phyloP scores from a whole-genome alignment of 2,888 invertebrate genomes.

The Prosapia bicincta region DNA sequence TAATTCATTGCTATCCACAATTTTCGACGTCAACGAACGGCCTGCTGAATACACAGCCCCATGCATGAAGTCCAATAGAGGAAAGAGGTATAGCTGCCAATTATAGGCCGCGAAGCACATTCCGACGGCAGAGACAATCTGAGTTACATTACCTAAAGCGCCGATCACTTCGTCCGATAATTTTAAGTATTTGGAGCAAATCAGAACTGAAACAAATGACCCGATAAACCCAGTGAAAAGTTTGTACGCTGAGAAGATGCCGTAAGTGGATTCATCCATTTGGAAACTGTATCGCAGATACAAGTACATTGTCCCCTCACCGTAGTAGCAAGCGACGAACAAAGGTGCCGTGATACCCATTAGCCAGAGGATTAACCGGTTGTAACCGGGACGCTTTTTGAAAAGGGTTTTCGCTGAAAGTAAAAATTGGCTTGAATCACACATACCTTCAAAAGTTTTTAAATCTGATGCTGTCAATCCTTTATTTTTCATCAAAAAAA shows the following conservation, averaged over 20 bases:
- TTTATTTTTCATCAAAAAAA: slow-evolving; percentile 22
- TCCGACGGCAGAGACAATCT: slow-evolving; percentile 26
- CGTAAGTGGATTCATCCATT: slow-evolving; percentile 33
- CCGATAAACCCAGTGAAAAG: slow-evolving; percentile 31
- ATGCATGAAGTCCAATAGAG: slow-evolving; percentile 27
- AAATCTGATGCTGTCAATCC: slow-evolving; percentile 12
- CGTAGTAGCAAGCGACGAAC: slow-evolving; percentile 28
- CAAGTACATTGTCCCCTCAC: slow-evolving; percentile 34
- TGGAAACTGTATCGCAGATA: slow-evolving; percentile 32
- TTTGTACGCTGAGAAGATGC: slow-evolving; percentile 31
- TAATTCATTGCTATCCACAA: slow-evolving; percentile 26
- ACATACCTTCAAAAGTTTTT: slow-evolving; percentile 7
- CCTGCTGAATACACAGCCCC: slow-evolving; percentile 27
- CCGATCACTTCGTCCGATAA: slow-evolving; percentile 30
- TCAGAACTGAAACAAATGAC: slow-evolving; percentile 25
- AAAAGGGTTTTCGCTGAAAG: slow-evolving; percentile 20
- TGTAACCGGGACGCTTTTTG: slow-evolving; percentile 26
- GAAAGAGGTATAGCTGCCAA: slow-evolving; percentile 30
- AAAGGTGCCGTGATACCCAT: slow-evolving; percentile 30
- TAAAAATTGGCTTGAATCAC: slow-evolving; percentile 4
- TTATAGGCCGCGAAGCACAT: slow-evolving; percentile 24
- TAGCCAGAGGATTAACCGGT: slow-evolving; percentile 21
- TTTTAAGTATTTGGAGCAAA: slow-evolving; percentile 25
- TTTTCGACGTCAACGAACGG: slow-evolving; percentile 29
- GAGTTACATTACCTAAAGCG: slow-evolving; percentile 26